Evolutionary conservation across 2,888 invertebrate genomes (phyloP), one percentile per base, ranked within the genome.

Genomic region (Rhorus exstirpatorius): DNA sequence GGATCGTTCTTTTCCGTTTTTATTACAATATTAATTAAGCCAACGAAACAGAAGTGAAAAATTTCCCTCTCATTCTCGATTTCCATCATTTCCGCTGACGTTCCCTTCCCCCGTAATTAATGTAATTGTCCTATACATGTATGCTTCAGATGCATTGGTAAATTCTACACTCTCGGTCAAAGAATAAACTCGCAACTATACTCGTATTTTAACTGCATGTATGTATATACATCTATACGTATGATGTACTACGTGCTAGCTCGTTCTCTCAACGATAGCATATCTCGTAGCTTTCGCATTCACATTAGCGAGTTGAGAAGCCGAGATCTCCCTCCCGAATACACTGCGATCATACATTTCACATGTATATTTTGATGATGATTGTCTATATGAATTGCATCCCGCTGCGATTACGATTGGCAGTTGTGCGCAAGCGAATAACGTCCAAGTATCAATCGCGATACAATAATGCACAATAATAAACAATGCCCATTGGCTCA

Each of bases 11-110:
- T 60, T 46, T 61, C 49, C 70, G 70, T 85, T 85, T n/a, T 71
- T 60, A 68, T 87, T 86, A 46, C 7, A 83, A 81, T 86, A 68
- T 88, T 87, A 87, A 87, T 86, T 86, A 82, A 84, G 51, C 75
- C 71, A 86, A 84, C 84, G 84, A 83, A 87, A 86, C 78, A 78
- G 53, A 87, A 86, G 86, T 87, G n/a, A n/a, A n/a, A n/a, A 88
- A 87, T 88, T 89, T 65, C 86, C 86, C 70, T 58, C 49, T 61
- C 63, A 35, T 60, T 61, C 75, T 51, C n/a, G 24, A 79, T 76
- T 61, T 79, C 79, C 75, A 68, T 60, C 61, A 46, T 72, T 35
- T 41, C n/a, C n/a, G 41, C n/a, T 38, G 65, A 26, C 35, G 26
- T 17, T 46, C 46, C 55, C 55, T 58, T 68, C 67, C 31, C 35